Evolutionary conservation across 2,797 vertebrate genomes (phyloP), one percentile per base, ranked within the genome.

Genomic region (Loriculus beryllinus): DNA sequence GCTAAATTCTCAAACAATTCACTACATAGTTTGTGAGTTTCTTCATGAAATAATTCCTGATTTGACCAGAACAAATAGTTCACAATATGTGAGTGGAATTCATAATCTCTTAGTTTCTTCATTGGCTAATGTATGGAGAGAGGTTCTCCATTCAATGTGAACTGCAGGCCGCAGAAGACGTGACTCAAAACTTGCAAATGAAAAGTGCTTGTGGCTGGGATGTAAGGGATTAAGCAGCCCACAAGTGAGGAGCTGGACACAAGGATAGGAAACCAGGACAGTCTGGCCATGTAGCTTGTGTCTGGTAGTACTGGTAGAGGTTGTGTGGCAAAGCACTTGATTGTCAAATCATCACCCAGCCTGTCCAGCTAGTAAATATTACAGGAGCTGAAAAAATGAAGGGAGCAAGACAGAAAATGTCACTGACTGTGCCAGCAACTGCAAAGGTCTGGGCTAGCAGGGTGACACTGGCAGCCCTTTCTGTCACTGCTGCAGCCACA

Each of bases 1-100:
- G 42, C 52, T 89, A 51, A 85, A 88, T 88, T 87, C 52, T 82
- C 33, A 64, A 74, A 90, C 10, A 47, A 71, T 49, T 70, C 33
- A 31, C 67, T 74, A 31, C 35, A 68, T 51, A 42, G 78, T 64
- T 89, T 83, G 31, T 33, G 60, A 76, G 20, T 69, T 88, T 95
- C 47, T 93, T 87, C 57, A 20, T 40, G 52, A 86, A 90, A 42
- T 80, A 78, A 81, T 86, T 88, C 62, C 62, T 91, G 42, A 5
- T 78, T 33, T 81, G 93, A 40, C 35, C 49, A 85, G 63, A 82
- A 45, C 45, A 62, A 92, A 62, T 14, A 62, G 35, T 23, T 82
- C 35, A n/a, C 6, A 9, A 5, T 11, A 10, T 35, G n/a, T 2
- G 5, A 47, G 15, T 71, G 47, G n/a, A 86, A 65, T 77, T 80